Base-by-base conservation (phyloP, 1,140 invertebrate species). In the Pseudobourletiella spinata region DNA sequence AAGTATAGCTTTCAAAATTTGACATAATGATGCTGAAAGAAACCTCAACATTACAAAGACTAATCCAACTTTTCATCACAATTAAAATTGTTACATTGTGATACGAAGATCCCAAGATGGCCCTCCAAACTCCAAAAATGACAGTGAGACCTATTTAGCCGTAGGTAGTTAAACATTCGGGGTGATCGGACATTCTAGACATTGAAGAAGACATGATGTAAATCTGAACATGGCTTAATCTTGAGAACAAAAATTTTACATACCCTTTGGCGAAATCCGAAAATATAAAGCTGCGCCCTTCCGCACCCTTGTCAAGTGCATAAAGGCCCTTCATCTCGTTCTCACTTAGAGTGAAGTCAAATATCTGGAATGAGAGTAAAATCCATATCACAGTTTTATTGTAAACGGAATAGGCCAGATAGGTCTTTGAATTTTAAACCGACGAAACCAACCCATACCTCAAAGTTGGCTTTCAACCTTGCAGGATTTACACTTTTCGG, bases 401-500 rank as follows among this genome's bases (percentile, higher is more conserved):
- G n/a, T n/a, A n/a, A n/a, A n/a, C 32, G n/a, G n/a, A 11, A 39
- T 39, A 8, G n/a, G 8, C n/a, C 32, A 39, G 8, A 39, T n/a
- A 39, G 8, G n/a, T 39, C n/a, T 39, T 39, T 50, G 11, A 50
- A 59, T 29, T 3, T 15, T 28, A 60, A 43, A 26, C 32, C 24
- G 54, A 44, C 25, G 24, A 39, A 30, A 35, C 22, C 16, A 44
- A 28, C 46, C 29, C 60, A 59, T 56, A 71, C 71, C 24, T 71
- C 32, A 54, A 78, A 78, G 72, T 87, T 87, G 59, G 79, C 73
- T 70, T 81, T 81, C 1, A 94, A 78, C 70, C 89, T 80, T 8
- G 80, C 74, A 0, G 82, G 77, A 71, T 84, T 88, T 0, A 83
- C 83, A 72, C 87, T 91, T 76, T 94, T 95, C 44, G 90, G 90